Evolutionary conservation across 2,113 vertebrate species (phyloP), one percentile per base, ranked within the genome.

Genomic region (Melospiza melodia): DNA sequence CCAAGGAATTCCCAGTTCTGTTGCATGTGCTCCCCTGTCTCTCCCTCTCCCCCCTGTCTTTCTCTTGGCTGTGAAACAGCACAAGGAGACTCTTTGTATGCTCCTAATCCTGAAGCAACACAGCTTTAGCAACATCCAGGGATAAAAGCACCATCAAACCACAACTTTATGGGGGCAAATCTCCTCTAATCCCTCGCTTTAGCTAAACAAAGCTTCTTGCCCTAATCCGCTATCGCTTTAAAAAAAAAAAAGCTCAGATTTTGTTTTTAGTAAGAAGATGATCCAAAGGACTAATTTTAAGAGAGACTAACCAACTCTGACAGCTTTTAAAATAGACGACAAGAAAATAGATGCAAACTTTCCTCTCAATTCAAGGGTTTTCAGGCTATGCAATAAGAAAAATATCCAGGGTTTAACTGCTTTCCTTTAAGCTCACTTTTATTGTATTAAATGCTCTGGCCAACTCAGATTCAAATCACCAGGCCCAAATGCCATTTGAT

Each of bases 71-170:
- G 98, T 94, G 97, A 98, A 98, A 98, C 98, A 98, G 98, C 98
- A 99, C 99, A 99, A 99, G 98, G 98, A 98, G 98, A 98, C 97
- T 98, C 98, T 99, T 99, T 99, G 99, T 99, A 98, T 97, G 96
- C 96, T 94, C 97, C 98, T 99, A 99, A 99, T 99, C 99, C 99
- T 98, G 98, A 98, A 98, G 98, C 98, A 99, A 99, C 98, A 98
- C 98, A 98, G 99, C 98, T 99, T 99, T 99, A 99, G 98, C 98
- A 98, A 99, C 98, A 99, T 98, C 98, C 98, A 98, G 98, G 98
- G 99, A 99, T 99, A 99, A 99, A 99, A 99, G 99, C 98, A 98
- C 98, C 99, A 99, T 99, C 99, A 99, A 99, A 99, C 99, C 98
- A 99, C 98, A 99, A 99, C 98, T 99, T 99, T 99, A 99, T 99